Evolutionary conservation across 2,797 vertebrate genomes (phyloP), one percentile per base, ranked within the genome.

Genomic region (Poecilia wingei): DNA sequence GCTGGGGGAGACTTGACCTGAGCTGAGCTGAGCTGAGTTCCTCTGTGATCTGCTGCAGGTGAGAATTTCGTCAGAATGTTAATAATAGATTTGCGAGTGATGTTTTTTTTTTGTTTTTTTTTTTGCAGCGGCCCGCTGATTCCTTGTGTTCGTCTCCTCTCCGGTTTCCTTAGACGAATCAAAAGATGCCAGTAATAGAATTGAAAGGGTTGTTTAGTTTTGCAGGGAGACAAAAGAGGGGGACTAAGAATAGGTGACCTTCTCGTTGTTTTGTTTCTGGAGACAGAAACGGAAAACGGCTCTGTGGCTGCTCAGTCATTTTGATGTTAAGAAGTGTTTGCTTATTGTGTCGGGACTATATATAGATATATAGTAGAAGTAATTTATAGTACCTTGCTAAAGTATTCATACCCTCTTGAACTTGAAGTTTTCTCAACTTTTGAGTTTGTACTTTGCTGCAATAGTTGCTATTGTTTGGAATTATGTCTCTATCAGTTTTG

Each of bases 11-110:
- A 28, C 14, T 14, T 31, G 31, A 31, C 31, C 31, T 31, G 31
- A 31, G 31, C 31, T 46, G 59, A 72, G 72, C 77, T 25, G 59
- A 82, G 74, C 72, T 81, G 57, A 73, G 70, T 16, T 39, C 76
- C 75, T 78, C 55, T 85, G 59, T 78, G 64, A 84, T 89, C 74
- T 71, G 78, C 84, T 85, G 87, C 84, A 87, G 80, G 83, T 86
- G 83, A 87, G 77, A 88, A 79, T 80, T 81, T 64, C 82, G 51
- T 80, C 57, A 64, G 61, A 75, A 75, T 64, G 68, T 80, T 90
- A 91, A 89, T 90, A 86, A 82, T 92, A 86, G 83, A 75, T 66
- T 6, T 41, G 69, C 77, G 77, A 81, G 80, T 28, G 64, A 71
- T 47, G 55, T 59, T 81, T 82, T 41, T 41, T 39, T 41, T 41